phyloP scores from a whole-genome alignment of 2,113 vertebrate species.

The Phalacrocorax aristotelis region DNA sequence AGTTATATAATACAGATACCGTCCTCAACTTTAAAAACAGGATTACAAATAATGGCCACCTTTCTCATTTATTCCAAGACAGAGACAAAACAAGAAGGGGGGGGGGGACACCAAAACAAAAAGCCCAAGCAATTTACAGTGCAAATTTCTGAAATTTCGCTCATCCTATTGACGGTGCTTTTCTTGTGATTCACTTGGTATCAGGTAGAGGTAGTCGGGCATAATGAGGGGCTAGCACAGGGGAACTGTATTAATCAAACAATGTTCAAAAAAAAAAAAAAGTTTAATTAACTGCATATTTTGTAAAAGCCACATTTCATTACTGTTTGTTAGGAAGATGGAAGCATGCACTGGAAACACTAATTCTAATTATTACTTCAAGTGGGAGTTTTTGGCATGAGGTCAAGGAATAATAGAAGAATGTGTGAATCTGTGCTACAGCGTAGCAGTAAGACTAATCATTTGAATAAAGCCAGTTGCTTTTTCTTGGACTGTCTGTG shows the following conservation, averaged over 20 bases:
- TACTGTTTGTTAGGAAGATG: conserved; percentile 77
- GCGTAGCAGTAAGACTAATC: conserved; percentile 79
- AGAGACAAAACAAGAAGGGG: background rate
- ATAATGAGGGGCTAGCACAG: conserved; percentile 29
- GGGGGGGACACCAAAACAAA: too few relatives aligned
- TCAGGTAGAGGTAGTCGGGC: background rate
- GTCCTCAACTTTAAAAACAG: background rate
- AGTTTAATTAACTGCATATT: conserved; percentile 74
- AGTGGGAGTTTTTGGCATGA: conserved; percentile 83
- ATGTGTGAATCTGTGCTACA: conserved; percentile 79
- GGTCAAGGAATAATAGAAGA: conserved; percentile 86
- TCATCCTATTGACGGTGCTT: background rate
- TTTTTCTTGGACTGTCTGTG: conserved; percentile 72
- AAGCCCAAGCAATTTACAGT: background rate
- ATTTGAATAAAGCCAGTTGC: conserved; percentile 81
- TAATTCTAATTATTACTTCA: conserved; percentile 85
- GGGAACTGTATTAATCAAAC: conserved; percentile 65
- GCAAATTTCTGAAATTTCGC: background rate
- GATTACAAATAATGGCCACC: background rate
- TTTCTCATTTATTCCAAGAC: background rate
- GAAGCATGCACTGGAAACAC: conserved; percentile 80
- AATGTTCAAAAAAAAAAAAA: conserved; percentile 51
- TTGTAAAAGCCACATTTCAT: conserved; percentile 70
- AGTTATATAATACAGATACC: background rate
- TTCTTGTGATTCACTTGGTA: background rate